These are phyloP conservation scores for Himalopsyche phryganea DNA, from an alignment of 1,140 invertebrate species.

Conservation along the genomic window DNA sequence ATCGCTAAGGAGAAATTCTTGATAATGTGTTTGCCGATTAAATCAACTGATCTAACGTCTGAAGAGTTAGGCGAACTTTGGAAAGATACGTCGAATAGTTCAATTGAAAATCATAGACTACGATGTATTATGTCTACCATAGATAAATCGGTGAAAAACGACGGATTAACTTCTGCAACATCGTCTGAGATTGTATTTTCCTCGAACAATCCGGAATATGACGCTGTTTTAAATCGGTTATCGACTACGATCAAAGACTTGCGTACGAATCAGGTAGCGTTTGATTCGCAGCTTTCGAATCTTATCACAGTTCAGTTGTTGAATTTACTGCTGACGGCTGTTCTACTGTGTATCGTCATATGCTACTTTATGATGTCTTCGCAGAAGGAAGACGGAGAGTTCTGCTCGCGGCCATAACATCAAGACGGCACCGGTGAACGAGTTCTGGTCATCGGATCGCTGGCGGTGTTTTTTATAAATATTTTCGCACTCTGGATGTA, in stretches of 20 bases:
- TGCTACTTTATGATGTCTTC: constrained; percentile 19
- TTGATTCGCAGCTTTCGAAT: constrained; percentile 18
- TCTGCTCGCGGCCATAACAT: constrained; percentile 28
- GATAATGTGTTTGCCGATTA: constrained; percentile 46
- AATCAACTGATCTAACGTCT: constrained; percentile 39
- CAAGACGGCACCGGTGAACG: constrained; percentile 1
- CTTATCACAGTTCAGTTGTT: constrained; percentile 23
- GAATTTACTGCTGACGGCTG: constrained; percentile 16
- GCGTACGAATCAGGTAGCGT: constrained; percentile 8
- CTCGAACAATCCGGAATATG: not conserved
- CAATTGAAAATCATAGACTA: constrained; percentile 47
- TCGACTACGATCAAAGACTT: not conserved
- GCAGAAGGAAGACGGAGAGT: constrained; percentile 12
- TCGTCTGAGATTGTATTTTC: not conserved
- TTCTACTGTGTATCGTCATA: constrained; percentile 15
- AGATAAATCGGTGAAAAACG: constrained; percentile 39
- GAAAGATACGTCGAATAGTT: constrained; percentile 43
- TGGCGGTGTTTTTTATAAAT: constrained; percentile 11
- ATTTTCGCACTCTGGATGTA: constrained; percentile 7
- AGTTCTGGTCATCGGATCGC: not conserved
- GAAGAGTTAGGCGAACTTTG: constrained; percentile 45
- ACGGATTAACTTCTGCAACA: not conserved
- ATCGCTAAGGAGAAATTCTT: constrained; percentile 47
- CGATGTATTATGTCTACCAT: constrained; percentile 46
- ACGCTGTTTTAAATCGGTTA: not conserved